Conservation (phyloP, 2,797 vertebrate species). For the Platalea minor region DNA sequence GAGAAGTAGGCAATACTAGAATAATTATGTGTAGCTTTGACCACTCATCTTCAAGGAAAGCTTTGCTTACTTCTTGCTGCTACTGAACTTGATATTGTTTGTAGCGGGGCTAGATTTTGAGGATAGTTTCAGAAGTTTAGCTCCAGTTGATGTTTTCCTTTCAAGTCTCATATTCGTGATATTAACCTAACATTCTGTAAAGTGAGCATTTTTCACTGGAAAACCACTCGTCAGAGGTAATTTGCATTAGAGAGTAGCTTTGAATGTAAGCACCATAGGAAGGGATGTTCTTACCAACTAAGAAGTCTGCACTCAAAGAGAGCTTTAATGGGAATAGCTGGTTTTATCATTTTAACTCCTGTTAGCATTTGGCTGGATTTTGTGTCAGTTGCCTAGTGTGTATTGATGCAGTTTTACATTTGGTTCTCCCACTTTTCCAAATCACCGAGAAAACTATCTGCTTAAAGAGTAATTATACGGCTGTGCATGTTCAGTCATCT, state of each 20-base stretch:
- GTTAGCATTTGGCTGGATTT: constrained; percentile 11
- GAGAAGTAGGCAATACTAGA: neutral
- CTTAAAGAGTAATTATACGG: neutral
- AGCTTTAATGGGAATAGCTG: neutral
- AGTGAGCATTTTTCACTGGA: neutral
- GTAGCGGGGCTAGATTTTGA: neutral
- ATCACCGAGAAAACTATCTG: neutral
- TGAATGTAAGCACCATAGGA: neutral
- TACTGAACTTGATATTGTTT: neutral
- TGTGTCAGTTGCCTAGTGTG: neutral
- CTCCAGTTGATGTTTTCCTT: neutral
- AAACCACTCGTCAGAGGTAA: constrained; percentile 9
- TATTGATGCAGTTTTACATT: neutral
- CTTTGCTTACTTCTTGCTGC: neutral
- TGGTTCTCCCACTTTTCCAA: neutral
- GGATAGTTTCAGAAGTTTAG: neutral
- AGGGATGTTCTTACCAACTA: neutral
- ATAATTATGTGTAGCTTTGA: neutral
- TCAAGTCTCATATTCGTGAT: neutral
- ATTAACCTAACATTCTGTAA: constrained; percentile 17
- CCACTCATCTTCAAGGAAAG: neutral
- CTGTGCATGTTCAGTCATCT: neutral
- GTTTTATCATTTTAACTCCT: neutral
- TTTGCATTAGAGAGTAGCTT: constrained; percentile 1
- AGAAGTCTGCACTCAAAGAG: neutral